Evolutionary conservation across 2,797 vertebrate species (phyloP).

Genomic region (Hybognathus amarus): DNA sequence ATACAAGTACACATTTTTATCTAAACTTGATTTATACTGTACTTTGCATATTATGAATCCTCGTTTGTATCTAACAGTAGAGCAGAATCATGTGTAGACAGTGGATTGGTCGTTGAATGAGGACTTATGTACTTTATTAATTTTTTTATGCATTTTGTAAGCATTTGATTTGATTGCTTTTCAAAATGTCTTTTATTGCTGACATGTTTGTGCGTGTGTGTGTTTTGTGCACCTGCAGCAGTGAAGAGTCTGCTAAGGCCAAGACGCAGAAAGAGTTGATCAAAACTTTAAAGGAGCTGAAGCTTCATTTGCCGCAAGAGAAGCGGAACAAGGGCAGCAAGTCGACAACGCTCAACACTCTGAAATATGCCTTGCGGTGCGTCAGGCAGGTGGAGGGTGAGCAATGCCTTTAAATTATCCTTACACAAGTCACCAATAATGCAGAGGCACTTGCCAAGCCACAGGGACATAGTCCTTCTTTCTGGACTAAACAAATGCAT

Average conservation of each 20-base stretch:
- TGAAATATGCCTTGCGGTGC: conserved; percentile 92
- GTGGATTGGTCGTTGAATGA: neutral
- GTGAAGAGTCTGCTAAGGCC: conserved; percentile 89
- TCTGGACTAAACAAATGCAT: neutral
- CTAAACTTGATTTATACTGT: neutral
- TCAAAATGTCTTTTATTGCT: conserved; percentile 53
- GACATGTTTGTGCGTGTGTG: conserved; percentile 31
- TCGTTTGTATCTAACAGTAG: neutral
- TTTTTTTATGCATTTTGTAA: neutral
- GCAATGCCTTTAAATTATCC: neutral
- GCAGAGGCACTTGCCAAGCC: neutral
- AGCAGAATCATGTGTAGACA: neutral
- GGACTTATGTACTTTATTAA: neutral
- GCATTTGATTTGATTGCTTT: neutral
- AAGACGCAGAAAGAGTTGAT: conserved; percentile 91
- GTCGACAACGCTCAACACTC: conserved; percentile 83
- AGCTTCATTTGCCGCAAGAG: conserved; percentile 86
- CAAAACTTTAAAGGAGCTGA: conserved; percentile 90
- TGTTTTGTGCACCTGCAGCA: conserved; percentile 76
- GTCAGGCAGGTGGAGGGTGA: conserved; percentile 96
- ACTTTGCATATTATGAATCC: neutral
- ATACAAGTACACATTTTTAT: neutral
- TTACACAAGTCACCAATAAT: neutral
- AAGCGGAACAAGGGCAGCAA: conserved; percentile 88
- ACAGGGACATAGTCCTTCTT: neutral